Base-by-base conservation (phyloP, 2,113 vertebrate species). In the Bos javanicus region DNA sequence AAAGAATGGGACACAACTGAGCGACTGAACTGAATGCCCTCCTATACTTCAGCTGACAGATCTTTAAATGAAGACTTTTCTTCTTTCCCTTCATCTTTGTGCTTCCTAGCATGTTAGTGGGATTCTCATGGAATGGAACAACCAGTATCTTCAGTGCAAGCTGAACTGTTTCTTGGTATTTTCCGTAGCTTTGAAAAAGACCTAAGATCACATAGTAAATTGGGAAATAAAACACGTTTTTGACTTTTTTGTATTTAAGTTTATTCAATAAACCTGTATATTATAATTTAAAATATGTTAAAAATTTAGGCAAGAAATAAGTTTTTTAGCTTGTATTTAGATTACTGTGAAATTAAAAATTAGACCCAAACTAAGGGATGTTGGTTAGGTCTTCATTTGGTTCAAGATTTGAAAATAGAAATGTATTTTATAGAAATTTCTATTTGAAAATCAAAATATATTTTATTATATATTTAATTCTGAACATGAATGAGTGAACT, bases 181-280 rank as follows among this genome's bases (percentile, higher is more conserved):
- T 86, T 71, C 14, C 86, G 4, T 54, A 46, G 15, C 78, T 62
- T 30, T 76, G 36, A 83, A 82, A 82, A 96, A 28, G 12, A 43
- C 2, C 30, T 33, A 33, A 83, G 36, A 56, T 92, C 23, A 64
- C 36, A 59, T 50, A 54, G 30, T 93, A 33, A 78, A 48, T 85
- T 95, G 80, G 86, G 48, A 97, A 90, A 59, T 85, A 84, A 93
- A 92, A 92, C 8, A 76, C 5, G 25, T 39, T 96, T 83, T 78
- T 78, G 16, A 48, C 56, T 48, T 83, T 76, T 78, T 12, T 78
- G 3, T 91, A 15, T 92, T 92, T 91, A 74, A 62, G 36, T 83
- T 87, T 74, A 62, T 64, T 92, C 19, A 54, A 1, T 46, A 94
- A 59, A 87, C 43, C 10, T 83, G 23, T 50, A 28, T 46, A 64